These are phyloP conservation scores for Helicoverpa armigera DNA, from an alignment of 1,140 invertebrate genomes.

Conservation along the genomic window DNA sequence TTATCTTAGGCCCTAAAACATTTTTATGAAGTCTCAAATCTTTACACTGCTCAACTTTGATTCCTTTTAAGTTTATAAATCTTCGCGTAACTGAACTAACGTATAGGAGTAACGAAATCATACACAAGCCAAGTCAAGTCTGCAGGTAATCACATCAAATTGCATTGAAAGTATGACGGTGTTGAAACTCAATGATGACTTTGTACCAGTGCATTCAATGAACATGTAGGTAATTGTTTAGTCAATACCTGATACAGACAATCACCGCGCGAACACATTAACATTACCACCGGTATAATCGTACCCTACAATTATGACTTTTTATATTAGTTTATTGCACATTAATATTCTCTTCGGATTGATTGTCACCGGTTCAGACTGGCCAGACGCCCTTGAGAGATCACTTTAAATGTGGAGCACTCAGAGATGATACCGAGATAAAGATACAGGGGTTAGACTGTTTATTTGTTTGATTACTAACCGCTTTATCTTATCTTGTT, in stretches of 20 bases:
- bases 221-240: conserved; percentile 9
- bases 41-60: no score
- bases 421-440: conserved; percentile 27
- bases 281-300: conserved; percentile 10
- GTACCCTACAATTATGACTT: neutral
- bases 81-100: no score
- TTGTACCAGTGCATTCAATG: conserved; percentile 18
- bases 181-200: conserved; percentile 16
- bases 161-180: neutral
- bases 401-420: conserved; percentile 51
- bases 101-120: no score
- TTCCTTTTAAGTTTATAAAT: no score
- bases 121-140: no score
- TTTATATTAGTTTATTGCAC: no score
- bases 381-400: conserved; percentile 51
- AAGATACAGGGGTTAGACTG: conserved; percentile 38
- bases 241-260: conserved; percentile 1
- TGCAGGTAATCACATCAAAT: neutral
- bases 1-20: no score
- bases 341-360: no score
- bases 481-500: conserved; percentile 51
- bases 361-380: conserved; percentile 8
- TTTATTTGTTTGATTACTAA: conserved; percentile 49
- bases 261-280: neutral
- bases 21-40: no score